Evolutionary conservation across 2,113 vertebrate species (phyloP).

Genomic region (Cyanistes caeruleus): DNA sequence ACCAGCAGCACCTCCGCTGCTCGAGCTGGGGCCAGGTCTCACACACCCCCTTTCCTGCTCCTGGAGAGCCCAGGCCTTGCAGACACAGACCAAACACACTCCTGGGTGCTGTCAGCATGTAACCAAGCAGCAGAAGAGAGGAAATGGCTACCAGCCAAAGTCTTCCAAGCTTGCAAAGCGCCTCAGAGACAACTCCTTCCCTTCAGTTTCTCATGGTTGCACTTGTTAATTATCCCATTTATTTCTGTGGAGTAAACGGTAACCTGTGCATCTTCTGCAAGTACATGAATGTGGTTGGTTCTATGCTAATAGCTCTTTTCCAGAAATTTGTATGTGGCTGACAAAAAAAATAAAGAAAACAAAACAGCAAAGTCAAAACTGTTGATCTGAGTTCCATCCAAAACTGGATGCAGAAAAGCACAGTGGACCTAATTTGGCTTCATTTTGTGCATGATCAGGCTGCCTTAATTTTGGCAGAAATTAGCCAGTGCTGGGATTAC

Average conservation of each 20-base stretch:
- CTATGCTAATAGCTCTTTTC: background rate
- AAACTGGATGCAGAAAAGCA: background rate
- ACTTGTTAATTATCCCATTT: background rate
- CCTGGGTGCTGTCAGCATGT: background rate
- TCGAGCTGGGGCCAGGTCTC: fast-evolving
- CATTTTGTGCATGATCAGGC: background rate
- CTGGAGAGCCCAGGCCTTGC: background rate
- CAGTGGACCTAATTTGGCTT: background rate
- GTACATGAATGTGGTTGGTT: background rate
- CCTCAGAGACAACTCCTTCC: background rate
- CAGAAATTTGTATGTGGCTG: background rate
- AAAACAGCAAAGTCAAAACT: background rate
- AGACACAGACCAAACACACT: background rate
- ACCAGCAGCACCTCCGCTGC: background rate
- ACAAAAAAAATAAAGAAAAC: no score
- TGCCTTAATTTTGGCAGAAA: conserved; percentile 10
- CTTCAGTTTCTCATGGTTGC: background rate
- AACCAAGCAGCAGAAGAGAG: background rate
- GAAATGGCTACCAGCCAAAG: background rate
- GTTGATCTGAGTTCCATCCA: background rate
- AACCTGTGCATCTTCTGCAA: background rate
- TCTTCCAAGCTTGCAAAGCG: background rate
- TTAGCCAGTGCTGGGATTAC: background rate
- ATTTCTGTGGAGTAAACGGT: background rate
- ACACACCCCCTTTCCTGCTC: fast-evolving